Evolutionary conservation across 2,888 invertebrate species (phyloP), one percentile per base, ranked within the genome.

Genomic region (Idaea aversata): DNA sequence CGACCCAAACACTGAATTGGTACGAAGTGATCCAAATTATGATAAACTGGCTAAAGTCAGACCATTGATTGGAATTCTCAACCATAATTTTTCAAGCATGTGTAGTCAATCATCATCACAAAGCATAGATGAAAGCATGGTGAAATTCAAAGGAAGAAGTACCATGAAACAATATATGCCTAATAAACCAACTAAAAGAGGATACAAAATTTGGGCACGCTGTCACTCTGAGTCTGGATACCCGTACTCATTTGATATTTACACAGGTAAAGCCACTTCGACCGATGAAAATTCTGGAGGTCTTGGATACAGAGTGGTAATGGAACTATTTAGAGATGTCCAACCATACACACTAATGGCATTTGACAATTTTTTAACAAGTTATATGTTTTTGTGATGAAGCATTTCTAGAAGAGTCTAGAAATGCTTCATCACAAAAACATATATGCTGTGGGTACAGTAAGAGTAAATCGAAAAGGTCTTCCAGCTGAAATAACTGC

Each of bases 161-260:
- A 63, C 63, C 63, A 65, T 57, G 34, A 5, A 34, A 65, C 59
- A 61, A 57, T 57, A 57, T 15, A 57, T 57, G 57, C 34, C 57
- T 15, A 61, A 25, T 59, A 68, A 36, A 58, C 58, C 58, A 1
- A 58, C n/a, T 15, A 58, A 58, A 16, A 59, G 66, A 15, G 66
- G 69, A 16, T 69, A 64, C 57, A 67, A 66, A 36, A 34, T 59
- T n/a, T 68, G 68, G 68, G 66, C 68, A 10, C 35, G 66, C 4
- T 64, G 64, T 66, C 66, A 68, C 36, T 15, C 66, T 34, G 16
- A 62, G 15, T 66, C 70, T 15, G 70, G 67, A 35, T 70, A 70
- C 63, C 35, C 63, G 7, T 67, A 62, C 36, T n/a, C 38, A 6
- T 69, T 69, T 47, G 62, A 70, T 61, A 61, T 65, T 57, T 65